phyloP scores from a whole-genome alignment of 2,797 vertebrate species.

The Cuniculus paca region DNA sequence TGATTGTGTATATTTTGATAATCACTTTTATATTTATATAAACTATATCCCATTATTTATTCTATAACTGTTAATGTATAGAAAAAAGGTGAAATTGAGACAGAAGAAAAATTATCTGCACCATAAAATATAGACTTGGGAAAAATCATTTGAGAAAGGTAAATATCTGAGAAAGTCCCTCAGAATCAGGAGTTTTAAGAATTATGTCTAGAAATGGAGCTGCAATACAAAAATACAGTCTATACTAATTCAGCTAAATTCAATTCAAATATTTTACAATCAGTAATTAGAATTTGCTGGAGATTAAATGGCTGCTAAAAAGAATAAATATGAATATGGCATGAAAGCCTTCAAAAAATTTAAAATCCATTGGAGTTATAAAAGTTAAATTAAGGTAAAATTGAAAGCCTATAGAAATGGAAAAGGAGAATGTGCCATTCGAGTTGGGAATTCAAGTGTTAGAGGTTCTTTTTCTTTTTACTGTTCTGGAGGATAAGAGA shows the following conservation, averaged over 20 bases:
- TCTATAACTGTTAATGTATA: neutral
- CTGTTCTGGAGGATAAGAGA: neutral
- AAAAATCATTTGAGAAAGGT: neutral
- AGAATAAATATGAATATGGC: neutral
- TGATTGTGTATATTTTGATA: neutral
- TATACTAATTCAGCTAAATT: neutral
- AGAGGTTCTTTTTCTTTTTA: neutral
- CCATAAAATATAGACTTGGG: neutral
- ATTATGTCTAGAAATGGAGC: neutral
- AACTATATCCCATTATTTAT: neutral
- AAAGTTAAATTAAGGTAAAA: slow-evolving; percentile 28
- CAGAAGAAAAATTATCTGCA: neutral
- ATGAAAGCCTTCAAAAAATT: slow-evolving; percentile 1
- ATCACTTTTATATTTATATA: slow-evolving; percentile 27
- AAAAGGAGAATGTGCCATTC: neutral
- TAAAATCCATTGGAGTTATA: neutral
- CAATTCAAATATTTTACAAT: neutral
- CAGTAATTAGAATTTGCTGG: neutral
- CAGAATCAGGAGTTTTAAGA: neutral
- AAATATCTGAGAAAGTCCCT: neutral
- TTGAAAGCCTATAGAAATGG: neutral
- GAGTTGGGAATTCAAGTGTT: neutral
- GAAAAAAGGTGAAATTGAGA: slow-evolving; percentile 36
- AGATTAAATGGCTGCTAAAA: neutral
- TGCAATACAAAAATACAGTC: neutral